These are phyloP conservation scores for Phrynosoma platyrhinos DNA, from an alignment of 2,113 vertebrate genomes.

Conservation along the genomic window DNA sequence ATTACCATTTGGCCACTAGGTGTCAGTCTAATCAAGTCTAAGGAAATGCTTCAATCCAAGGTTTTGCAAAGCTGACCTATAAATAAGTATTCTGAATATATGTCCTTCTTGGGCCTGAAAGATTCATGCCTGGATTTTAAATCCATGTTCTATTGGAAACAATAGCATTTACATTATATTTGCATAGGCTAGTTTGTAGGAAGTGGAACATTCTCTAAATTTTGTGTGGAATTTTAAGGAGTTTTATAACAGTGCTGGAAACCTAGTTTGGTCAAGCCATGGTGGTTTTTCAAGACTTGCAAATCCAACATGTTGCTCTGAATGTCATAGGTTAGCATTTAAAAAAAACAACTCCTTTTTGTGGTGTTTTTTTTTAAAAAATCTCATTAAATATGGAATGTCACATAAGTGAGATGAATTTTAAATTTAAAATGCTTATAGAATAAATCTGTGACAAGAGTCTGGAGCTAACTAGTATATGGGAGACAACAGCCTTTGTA, in stretches of 20 bases:
- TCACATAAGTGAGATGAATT: background rate
- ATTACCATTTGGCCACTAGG: conserved; percentile 52
- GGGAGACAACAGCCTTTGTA: no score
- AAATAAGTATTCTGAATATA: background rate
- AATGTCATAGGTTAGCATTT: background rate
- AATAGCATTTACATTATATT: background rate
- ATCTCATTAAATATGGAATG: background rate
- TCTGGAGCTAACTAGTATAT: no score
- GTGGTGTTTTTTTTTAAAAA: background rate
- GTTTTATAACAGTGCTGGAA: background rate
- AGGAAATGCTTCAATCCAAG: background rate
- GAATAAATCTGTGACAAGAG: no score
- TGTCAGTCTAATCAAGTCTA: conserved; percentile 51
- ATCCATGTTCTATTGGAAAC: background rate
- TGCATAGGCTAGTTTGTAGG: no score
- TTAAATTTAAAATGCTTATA: no score
- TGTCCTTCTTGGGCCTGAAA: background rate
- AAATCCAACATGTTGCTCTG: background rate
- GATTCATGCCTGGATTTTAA: background rate
- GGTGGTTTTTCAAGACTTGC: background rate
- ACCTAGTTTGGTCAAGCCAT: background rate
- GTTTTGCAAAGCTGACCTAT: conserved; percentile 1
- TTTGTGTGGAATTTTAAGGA: background rate
- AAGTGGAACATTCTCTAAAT: background rate
- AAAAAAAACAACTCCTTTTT: background rate